phyloP scores from a whole-genome alignment of 2,113 vertebrate species.

The Scalopus aquaticus region DNA sequence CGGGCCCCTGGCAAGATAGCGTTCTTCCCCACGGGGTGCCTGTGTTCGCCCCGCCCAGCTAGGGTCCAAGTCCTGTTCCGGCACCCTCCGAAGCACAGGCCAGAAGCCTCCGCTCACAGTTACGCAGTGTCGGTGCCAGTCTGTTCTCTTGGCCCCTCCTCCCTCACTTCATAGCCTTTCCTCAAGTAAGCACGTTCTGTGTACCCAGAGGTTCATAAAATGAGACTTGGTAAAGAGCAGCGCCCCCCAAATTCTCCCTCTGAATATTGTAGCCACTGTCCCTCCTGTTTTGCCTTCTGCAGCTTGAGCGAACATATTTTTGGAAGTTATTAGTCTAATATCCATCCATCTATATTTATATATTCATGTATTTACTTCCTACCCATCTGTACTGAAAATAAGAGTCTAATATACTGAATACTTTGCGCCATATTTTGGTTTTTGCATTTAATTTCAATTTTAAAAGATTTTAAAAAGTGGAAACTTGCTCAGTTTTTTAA shows the following conservation, averaged over 20 bases:
- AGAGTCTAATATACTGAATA: background rate
- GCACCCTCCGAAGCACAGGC: background rate
- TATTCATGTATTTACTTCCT: background rate
- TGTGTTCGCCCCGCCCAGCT: background rate
- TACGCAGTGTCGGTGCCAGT: background rate
- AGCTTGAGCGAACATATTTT: background rate
- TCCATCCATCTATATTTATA: background rate
- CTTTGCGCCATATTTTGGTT: background rate
- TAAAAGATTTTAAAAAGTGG: background rate
- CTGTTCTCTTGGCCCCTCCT: background rate
- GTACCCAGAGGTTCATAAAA: background rate
- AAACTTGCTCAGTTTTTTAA: background rate
- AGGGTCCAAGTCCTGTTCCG: background rate
- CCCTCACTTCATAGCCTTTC: background rate
- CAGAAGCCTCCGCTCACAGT: background rate
- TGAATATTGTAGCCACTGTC: background rate
- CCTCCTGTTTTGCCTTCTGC: background rate
- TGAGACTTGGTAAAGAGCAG: too few relatives aligned
- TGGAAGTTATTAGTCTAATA: background rate
- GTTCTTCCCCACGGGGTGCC: background rate
- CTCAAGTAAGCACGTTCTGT: background rate
- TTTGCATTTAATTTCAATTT: background rate
- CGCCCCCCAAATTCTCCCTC: background rate
- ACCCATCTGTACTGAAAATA: background rate
- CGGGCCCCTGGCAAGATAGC: background rate